phyloP scores from a whole-genome alignment of 2,113 vertebrate genomes.

The Urocolius indicus region DNA sequence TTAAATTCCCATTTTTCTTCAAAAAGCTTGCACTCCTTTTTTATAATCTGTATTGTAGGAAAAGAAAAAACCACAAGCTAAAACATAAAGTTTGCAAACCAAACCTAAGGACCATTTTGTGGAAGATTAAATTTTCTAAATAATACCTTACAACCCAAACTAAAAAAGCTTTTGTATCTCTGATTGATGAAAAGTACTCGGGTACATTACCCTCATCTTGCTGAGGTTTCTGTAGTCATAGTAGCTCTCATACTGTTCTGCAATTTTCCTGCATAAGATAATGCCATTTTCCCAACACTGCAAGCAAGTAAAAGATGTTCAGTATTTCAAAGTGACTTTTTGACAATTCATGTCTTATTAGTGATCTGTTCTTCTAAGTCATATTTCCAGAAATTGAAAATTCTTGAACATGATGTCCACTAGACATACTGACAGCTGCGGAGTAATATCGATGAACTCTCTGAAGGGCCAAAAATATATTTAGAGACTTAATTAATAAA shows the following conservation, averaged over 20 bases:
- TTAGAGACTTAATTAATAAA: neutral
- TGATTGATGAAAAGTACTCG: neutral
- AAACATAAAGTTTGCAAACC: neutral
- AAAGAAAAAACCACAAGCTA: neutral
- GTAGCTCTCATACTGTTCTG: conserved; percentile 95
- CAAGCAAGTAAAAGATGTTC: conserved; percentile 12
- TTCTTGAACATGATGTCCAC: neutral
- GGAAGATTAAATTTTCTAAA: neutral
- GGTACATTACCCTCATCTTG: conserved; percentile 93
- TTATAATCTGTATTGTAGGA: neutral
- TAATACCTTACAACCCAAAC: neutral
- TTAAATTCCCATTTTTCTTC: neutral
- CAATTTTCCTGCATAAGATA: conserved; percentile 95
- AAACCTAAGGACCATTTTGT: neutral
- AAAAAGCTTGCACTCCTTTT: neutral
- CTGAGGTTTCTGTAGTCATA: conserved; percentile 99
- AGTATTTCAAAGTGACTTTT: neutral
- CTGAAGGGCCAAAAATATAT: neutral
- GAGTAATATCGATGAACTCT: neutral
- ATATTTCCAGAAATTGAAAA: neutral
- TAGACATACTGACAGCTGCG: neutral
- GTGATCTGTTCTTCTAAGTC: neutral
- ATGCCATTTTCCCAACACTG: conserved; percentile 99
- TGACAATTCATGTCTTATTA: neutral
- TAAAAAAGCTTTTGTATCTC: neutral